phyloP scores from a whole-genome alignment of 2,888 invertebrate species.

The Nudaria mundana region DNA sequence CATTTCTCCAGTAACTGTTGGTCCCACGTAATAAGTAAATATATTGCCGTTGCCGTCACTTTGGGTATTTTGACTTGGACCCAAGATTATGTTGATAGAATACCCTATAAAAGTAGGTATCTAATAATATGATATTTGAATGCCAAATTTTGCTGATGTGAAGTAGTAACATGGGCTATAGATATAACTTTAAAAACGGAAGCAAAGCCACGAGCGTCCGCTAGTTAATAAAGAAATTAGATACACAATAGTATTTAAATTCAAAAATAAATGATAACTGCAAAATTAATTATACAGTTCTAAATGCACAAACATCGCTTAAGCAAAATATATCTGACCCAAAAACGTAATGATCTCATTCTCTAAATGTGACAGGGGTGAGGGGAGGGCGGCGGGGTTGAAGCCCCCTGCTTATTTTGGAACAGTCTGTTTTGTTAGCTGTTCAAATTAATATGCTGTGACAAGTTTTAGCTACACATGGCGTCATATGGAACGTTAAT shows the following conservation, averaged over 20 bases:
- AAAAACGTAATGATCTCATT: constrained; percentile 40
- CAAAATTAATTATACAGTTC: constrained; percentile 7
- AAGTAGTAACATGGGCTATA: too few species aligned
- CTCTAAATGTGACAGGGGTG: constrained; percentile 29
- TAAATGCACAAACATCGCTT: constrained; percentile 27
- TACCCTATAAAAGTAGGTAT: too few species aligned
- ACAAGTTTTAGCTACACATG: not conserved
- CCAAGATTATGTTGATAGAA: too few species aligned
- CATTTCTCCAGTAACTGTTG: too few species aligned
- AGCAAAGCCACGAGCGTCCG: too few species aligned
- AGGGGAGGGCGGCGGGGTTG: constrained; percentile 26
- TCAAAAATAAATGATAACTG: not conserved
- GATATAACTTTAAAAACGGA: too few species aligned
- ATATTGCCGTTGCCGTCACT: too few species aligned
- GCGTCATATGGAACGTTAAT: not conserved
- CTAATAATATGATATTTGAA: too few species aligned
- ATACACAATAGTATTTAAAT: not conserved
- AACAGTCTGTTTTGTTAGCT: constrained; percentile 9
- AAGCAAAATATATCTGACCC: constrained; percentile 47
- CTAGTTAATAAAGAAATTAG: too few species aligned
- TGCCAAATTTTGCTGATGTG: too few species aligned
- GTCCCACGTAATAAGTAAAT: too few species aligned
- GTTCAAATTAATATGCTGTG: constrained; percentile 1
- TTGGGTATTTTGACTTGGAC: too few species aligned
- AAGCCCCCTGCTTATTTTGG: constrained; percentile 19